Conservation (phyloP, 2,797 vertebrate species). For the Tachyglossus aculeatus region DNA sequence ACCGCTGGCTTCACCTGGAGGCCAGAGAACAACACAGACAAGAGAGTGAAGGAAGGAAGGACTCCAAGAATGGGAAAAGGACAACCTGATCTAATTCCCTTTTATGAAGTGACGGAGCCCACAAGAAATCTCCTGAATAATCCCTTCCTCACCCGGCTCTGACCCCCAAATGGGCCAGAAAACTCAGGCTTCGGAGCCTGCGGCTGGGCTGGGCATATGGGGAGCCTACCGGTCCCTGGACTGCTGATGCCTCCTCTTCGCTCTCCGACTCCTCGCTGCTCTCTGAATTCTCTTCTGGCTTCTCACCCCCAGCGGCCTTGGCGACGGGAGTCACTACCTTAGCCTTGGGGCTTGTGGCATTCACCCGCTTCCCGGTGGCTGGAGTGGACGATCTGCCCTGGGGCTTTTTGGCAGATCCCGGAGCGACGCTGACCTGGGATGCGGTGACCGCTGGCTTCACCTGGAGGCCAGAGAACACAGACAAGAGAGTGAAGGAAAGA, state of each 20-base stretch:
- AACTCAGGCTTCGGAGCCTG: background rate
- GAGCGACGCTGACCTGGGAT: background rate
- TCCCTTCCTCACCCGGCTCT: too few species aligned
- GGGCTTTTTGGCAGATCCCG: background rate
- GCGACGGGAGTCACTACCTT: background rate
- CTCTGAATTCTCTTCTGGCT: slow-evolving; percentile 19
- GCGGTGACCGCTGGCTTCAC: slow-evolving; percentile 30
- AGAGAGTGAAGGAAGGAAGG: background rate
- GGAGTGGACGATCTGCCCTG: background rate
- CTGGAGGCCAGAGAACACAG: slow-evolving; percentile 40
- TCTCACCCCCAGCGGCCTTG: slow-evolving; percentile 12
- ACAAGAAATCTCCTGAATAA: too few species aligned
- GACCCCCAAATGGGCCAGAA: too few species aligned
- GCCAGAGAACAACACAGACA: slow-evolving; percentile 11
- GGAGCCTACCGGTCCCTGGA: background rate
- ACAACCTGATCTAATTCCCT: background rate
- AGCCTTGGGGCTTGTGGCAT: slow-evolving; percentile 40
- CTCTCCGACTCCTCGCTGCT: slow-evolving; percentile 58
- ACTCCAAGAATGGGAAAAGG: background rate
- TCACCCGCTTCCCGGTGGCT: slow-evolving; percentile 23
- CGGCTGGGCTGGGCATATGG: background rate
- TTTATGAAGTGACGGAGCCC: too few species aligned
- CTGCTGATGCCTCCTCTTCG: slow-evolving; percentile 18
- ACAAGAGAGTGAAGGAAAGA: background rate
- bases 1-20: slow-evolving; percentile 40